Conservation (phyloP, 2,888 invertebrate species). For the Melanargia galathea region DNA sequence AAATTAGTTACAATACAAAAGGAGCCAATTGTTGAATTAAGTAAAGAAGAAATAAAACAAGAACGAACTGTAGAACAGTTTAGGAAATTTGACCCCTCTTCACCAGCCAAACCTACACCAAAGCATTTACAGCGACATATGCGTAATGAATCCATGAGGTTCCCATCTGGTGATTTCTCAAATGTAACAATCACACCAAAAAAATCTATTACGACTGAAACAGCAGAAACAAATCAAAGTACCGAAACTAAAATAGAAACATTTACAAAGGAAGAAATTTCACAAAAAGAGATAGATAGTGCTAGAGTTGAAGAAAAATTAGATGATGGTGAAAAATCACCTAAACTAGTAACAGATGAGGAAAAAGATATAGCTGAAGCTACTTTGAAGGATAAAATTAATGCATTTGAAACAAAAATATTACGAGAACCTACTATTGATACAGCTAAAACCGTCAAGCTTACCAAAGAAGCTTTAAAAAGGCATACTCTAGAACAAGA, state of each 20-base stretch:
- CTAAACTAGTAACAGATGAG: slow-evolving; percentile 68
- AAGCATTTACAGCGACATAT: slow-evolving; percentile 79
- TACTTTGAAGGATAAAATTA: slow-evolving; percentile 71
- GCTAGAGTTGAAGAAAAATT: slow-evolving; percentile 82
- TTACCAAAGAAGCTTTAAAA: slow-evolving; percentile 78
- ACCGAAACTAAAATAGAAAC: slow-evolving; percentile 60
- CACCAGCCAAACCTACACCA: slow-evolving; percentile 76
- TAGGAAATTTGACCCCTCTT: slow-evolving; percentile 73
- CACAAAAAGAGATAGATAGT: slow-evolving; percentile 73
- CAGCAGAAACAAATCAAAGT: slow-evolving; percentile 60
- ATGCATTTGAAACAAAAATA: slow-evolving; percentile 76
- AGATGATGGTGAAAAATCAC: slow-evolving; percentile 72
- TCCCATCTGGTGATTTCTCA: slow-evolving; percentile 79
- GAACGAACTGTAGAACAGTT: slow-evolving; percentile 71
- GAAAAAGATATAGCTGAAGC: slow-evolving; percentile 79
- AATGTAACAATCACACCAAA: slow-evolving; percentile 76
- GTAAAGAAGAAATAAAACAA: slow-evolving; percentile 62
- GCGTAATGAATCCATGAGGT: slow-evolving; percentile 80
- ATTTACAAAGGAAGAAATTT: slow-evolving; percentile 65
- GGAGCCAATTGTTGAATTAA: slow-evolving; percentile 53
- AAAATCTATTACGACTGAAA: slow-evolving; percentile 75
- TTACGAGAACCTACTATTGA: slow-evolving; percentile 69
- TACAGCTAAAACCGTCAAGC: slow-evolving; percentile 68
- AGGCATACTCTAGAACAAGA: slow-evolving; percentile 77
- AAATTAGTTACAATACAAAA: slow-evolving; percentile 52